Evolutionary conservation across 2,113 vertebrate genomes (phyloP), one percentile per base, ranked within the genome.

Genomic region (Nematolebias whitei): DNA sequence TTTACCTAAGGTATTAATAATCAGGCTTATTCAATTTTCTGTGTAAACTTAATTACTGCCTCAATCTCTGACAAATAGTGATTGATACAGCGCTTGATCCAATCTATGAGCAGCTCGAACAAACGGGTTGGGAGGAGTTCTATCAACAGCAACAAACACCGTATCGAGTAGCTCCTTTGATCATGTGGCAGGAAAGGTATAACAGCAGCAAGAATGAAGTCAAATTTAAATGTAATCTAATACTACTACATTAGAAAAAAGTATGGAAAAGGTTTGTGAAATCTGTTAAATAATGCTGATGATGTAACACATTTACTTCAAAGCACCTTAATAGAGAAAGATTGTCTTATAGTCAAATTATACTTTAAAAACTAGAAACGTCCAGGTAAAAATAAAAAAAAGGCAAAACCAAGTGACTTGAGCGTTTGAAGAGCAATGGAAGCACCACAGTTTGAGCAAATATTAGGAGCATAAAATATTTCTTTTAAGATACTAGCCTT

Each of bases 401-500:
- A 50, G 8, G n/a, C 47, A 12, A 38, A 70, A 43, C 66, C 8
- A 22, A 55, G 19, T 35, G 43, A 56, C 32, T 26, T 14, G 20
- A 16, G 16, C 48, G 4, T 8, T 5, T 15, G 38, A 14, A 52
- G 14, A 41, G 35, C 26, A 61, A 43, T 53, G 53, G 12, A 53
- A 56, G 20, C 20, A 49, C 22, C 68, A 45, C 52, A 61, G 14
- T 55, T 4, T 63, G 51, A 43, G 13, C 24, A 74, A 65, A 78
- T 66, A 64, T 72, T 45, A 38, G 43, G 43, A 73, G 24, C 35
- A 29, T 62, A 49, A 63, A 41, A n/a, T 19, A 12, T 26, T 12
- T 57, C 65, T 58, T 55, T 12, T 51, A 32, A 58, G 48, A 16
- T 74, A 68, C 41, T 57, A 44, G 50, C 69, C 61, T 41, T 5